Base-by-base conservation (phyloP, 2,888 invertebrate genomes). In the Himalopsyche anomala region DNA sequence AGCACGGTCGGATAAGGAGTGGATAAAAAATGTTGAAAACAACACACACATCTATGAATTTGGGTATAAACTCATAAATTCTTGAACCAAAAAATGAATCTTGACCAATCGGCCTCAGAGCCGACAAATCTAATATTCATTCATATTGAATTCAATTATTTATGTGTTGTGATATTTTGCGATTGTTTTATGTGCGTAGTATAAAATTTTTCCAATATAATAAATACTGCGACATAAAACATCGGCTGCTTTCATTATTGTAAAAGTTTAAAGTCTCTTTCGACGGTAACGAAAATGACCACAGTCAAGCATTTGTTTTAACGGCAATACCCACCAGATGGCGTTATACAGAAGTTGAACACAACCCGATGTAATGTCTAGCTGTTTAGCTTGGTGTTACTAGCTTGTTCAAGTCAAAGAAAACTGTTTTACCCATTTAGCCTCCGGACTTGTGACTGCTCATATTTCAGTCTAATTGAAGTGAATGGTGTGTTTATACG, bases 391-490 rank as follows among this genome's bases (percentile, higher is more conserved):
- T 15, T 19, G 74, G 15, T 15, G 38, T 38, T 74, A 74, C 36
- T 74, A 38, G 8, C 74, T 38, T 12, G 74, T 74, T 38, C 4
- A 12, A 74, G 74, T 74, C 74, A 74, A 74, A 74, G 74, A 4
- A 74, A 36, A 74, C 36, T 74, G 36, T 12, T 74, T 15, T 36
- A 74, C 28, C 36, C 36, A 74, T 74, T 74, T 15, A 36, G 3
- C 0, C 74, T 11, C 15, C 28, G 36, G 38, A 74, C 12, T 74
- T 38, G 74, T 36, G 28, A 36, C 38, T 74, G 74, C 38, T 74
- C 74, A 74, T 74, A 74, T 74, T 74, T 74, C 74, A 74, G 36
- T 36, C 12, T 74, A 74, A 74, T 74, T 74, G 74, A 74, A 38
- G 38, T 74, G 38, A 74, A 74, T 74, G 36, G 36, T 36, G 15